phyloP scores from a whole-genome alignment of 1,140 invertebrate genomes.

The Zaprionus taronus region DNA sequence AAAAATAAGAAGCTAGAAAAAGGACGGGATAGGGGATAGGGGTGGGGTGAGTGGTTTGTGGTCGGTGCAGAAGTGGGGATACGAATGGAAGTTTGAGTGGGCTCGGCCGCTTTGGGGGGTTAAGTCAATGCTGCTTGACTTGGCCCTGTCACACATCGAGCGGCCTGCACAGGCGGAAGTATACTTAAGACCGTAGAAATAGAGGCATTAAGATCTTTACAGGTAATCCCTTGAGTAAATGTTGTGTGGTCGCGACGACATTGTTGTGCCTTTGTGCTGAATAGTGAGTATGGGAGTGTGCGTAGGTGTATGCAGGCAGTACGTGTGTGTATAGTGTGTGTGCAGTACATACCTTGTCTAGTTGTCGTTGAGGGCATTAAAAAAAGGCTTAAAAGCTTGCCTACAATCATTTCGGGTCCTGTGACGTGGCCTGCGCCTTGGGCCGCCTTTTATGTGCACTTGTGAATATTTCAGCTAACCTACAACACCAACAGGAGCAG shows the following conservation, averaged over 20 bases:
- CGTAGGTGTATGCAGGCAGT: conserved; percentile 14
- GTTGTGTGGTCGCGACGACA: conserved; percentile 65
- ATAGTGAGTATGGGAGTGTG: conserved; percentile 10
- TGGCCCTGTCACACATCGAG: conserved; percentile 67
- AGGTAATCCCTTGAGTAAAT: conserved; percentile 83
- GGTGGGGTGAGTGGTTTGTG: background rate
- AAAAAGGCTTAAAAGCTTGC: conserved; percentile 76
- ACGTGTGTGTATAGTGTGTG: background rate
- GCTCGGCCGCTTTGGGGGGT: background rate
- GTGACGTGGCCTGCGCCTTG: conserved; percentile 27
- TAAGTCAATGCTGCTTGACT: conserved; percentile 70
- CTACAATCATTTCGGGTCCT: conserved; percentile 36
- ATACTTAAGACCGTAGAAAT: conserved; percentile 83
- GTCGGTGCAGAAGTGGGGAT: conserved; percentile 31
- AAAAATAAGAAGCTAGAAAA: conserved; percentile 46
- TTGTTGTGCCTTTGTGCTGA: conserved; percentile 42
- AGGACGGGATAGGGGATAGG: background rate
- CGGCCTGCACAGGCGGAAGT: conserved; percentile 57
- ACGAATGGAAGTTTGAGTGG: conserved; percentile 12
- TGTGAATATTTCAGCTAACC: conserved; percentile 67
- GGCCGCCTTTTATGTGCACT: conserved; percentile 45
- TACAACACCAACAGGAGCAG: conserved; percentile 26
- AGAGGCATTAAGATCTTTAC: conserved; percentile 83
- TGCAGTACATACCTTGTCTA: conserved; percentile 51
- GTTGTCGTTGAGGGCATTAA: conserved; percentile 67